These are phyloP conservation scores for Drosophila prosaltans DNA, from an alignment of 1,140 invertebrate genomes.

Conservation along the genomic window DNA sequence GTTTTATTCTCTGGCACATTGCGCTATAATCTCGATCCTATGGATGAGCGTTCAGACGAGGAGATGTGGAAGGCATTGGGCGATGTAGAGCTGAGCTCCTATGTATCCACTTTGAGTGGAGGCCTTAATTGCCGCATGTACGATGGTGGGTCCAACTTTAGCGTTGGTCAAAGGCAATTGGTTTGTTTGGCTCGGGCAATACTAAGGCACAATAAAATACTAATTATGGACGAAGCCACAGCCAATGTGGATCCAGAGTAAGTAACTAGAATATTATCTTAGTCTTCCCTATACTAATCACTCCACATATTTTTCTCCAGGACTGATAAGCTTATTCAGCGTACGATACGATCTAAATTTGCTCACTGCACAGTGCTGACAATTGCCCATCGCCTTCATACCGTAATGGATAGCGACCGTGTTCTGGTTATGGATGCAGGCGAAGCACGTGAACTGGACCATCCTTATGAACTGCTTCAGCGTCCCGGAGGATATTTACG, in stretches of 20 bases:
- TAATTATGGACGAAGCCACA: slow-evolving; percentile 91
- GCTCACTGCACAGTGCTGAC: slow-evolving; percentile 90
- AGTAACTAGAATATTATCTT: slow-evolving; percentile 52
- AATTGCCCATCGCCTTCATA: slow-evolving; percentile 92
- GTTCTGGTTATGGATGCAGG: slow-evolving; percentile 90
- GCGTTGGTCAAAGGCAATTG: slow-evolving; percentile 91
- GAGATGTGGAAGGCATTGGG: slow-evolving; percentile 93
- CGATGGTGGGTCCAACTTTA: slow-evolving; percentile 89
- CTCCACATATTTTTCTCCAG: slow-evolving; percentile 68
- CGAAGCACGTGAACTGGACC: slow-evolving; percentile 87
- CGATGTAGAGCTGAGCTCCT: slow-evolving; percentile 89
- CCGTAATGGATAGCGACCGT: slow-evolving; percentile 91
- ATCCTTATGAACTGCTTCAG: slow-evolving; percentile 87
- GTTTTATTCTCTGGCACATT: slow-evolving; percentile 90
- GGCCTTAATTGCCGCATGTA: slow-evolving; percentile 86
- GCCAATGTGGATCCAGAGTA: slow-evolving; percentile 89
- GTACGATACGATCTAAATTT: slow-evolving; percentile 89
- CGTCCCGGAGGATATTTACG: slow-evolving; percentile 84
- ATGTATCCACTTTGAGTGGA: slow-evolving; percentile 85
- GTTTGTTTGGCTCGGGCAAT: slow-evolving; percentile 91
- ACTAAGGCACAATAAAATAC: slow-evolving; percentile 89
- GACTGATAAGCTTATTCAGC: slow-evolving; percentile 88
- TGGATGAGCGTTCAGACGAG: slow-evolving; percentile 88
- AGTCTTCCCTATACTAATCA: slow-evolving; percentile 10
- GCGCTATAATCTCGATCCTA: slow-evolving; percentile 92